Percentiles rank a stretch among this genome's conserved stretches.
Evolutionary conservation across 2,797 vertebrate species (phyloP).

Genomic region (Kryptolebias ocellatus): DNA sequence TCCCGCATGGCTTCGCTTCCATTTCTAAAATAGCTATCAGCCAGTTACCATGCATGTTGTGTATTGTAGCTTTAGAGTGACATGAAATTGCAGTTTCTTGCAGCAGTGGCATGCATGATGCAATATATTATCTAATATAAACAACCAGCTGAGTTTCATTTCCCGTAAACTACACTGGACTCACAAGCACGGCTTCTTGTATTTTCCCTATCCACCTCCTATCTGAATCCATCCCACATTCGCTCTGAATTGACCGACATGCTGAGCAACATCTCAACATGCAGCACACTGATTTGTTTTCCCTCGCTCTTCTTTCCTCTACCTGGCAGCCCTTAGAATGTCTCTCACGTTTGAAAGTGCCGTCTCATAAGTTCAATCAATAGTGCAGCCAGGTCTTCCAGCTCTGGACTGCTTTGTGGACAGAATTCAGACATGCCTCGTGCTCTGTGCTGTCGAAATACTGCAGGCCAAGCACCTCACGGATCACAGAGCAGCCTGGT

Average conservation of each 20-base stretch:
- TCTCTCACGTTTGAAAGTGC: slow-evolving; percentile 64
- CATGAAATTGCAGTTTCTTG: slow-evolving; percentile 41
- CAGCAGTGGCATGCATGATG: slow-evolving; percentile 26
- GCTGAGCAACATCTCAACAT: slow-evolving; percentile 23
- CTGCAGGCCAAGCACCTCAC: slow-evolving; percentile 53
- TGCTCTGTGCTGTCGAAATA: slow-evolving; percentile 54
- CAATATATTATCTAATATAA: slow-evolving; percentile 34
- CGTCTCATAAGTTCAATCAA: slow-evolving; percentile 69
- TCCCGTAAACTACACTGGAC: slow-evolving; percentile 18
- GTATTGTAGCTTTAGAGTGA: slow-evolving; percentile 19
- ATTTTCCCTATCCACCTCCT: slow-evolving; percentile 8
- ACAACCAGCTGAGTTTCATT: slow-evolving; percentile 30
- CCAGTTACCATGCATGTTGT: slow-evolving; percentile 24
- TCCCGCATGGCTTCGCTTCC: slow-evolving; percentile 1
- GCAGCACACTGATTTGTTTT: slow-evolving; percentile 14
- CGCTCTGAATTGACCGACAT: slow-evolving; percentile 23
- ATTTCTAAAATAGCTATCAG: slow-evolving; percentile 5
- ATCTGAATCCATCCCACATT: slow-evolving; percentile 15
- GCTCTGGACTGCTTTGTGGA: slow-evolving; percentile 64
- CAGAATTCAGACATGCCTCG: slow-evolving; percentile 59
- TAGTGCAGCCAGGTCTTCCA: slow-evolving; percentile 63
- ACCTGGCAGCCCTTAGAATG: slow-evolving; percentile 59
- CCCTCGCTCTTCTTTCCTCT: slow-evolving; percentile 9
- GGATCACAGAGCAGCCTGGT: slow-evolving; percentile 59
- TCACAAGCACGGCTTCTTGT: background rate